Percentiles rank a stretch among this genome's conserved stretches.
Conservation (phyloP, 2,113 vertebrate genomes). For the Neodontobutis hainanensis region DNA sequence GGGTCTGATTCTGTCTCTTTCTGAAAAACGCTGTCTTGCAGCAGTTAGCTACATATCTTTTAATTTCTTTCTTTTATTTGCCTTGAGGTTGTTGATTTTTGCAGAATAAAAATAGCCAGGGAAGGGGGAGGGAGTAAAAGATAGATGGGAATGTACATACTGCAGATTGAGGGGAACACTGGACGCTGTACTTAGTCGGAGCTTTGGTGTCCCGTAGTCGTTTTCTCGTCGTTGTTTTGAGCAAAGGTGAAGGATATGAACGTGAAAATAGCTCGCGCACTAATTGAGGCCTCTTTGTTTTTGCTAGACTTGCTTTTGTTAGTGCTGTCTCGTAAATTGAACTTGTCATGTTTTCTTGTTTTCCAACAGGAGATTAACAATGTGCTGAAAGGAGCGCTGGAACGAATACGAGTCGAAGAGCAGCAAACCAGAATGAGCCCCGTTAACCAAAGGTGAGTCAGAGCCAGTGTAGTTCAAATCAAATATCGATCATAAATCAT, state of each 20-base stretch:
- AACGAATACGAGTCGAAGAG: conserved; percentile 36
- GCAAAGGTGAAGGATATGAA: conserved; percentile 61
- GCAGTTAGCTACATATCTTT: background rate
- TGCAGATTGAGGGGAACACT: conserved; percentile 37
- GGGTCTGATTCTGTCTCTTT: conserved; percentile 31
- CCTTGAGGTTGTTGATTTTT: conserved; percentile 47
- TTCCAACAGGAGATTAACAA: conserved; percentile 49
- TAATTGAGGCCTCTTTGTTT: conserved; percentile 44
- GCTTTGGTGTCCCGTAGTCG: conserved; percentile 20
- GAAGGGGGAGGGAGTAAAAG: conserved; percentile 29
- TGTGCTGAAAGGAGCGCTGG: conserved; percentile 52
- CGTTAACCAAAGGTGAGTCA: conserved; percentile 58
- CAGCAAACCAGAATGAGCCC: conserved; percentile 54
- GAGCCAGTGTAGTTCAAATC: conserved; percentile 1
- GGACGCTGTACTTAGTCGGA: conserved; percentile 3
- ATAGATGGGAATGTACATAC: conserved; percentile 35
- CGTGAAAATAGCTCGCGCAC: conserved; percentile 5
- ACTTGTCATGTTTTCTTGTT: conserved; percentile 12
- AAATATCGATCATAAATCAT: too few species aligned
- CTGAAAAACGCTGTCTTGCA: background rate
- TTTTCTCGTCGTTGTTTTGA: conserved; percentile 15
- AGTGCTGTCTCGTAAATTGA: background rate
- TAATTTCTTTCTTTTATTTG: background rate
- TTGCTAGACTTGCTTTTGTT: background rate
- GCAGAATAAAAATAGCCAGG: conserved; percentile 57